Conservation (phyloP, 1,140 invertebrate genomes). For the Latrodectus geometricus region DNA sequence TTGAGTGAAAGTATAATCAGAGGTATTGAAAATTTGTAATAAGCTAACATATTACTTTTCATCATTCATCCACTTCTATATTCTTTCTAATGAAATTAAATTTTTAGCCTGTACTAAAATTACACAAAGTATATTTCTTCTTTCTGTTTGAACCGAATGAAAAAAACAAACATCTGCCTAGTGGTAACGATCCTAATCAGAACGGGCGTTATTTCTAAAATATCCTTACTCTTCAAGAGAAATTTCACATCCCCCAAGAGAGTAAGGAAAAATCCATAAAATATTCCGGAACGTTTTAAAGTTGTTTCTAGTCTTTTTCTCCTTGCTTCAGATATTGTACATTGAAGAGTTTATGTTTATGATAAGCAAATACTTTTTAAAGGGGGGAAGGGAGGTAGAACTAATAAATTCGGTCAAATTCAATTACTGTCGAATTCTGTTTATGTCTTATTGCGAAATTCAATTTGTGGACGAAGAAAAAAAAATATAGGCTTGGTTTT, state of each 20-base stretch:
- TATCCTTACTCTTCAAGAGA: constrained; percentile 12
- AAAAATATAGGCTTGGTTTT: constrained; percentile 6
- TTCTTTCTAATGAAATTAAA: not conserved
- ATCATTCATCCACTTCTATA: not conserved
- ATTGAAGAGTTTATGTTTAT: constrained; percentile 39
- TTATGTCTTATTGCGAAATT: constrained; percentile 59
- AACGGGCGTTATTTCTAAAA: constrained; percentile 5
- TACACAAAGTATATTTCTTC: too few relatives aligned
- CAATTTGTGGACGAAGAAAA: constrained; percentile 36
- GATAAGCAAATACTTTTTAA: constrained; percentile 1
- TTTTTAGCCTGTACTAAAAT: not conserved
- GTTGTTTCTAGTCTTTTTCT: not conserved
- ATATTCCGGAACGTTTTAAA: constrained; percentile 37
- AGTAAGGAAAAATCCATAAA: constrained; percentile 8
- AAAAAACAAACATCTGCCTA: not conserved
- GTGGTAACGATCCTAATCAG: constrained; percentile 36
- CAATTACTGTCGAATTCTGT: constrained; percentile 61
- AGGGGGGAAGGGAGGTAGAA: not conserved
- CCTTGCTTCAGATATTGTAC: too few relatives aligned
- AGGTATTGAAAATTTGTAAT: too few relatives aligned
- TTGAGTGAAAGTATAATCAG: too few relatives aligned
- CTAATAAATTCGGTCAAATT: constrained; percentile 60
- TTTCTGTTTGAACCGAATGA: not conserved
- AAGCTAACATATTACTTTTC: not conserved
- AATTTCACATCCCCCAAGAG: not conserved